Base-by-base conservation (phyloP, 2,113 vertebrate genomes). In the Phyllopteryx taeniolatus region DNA sequence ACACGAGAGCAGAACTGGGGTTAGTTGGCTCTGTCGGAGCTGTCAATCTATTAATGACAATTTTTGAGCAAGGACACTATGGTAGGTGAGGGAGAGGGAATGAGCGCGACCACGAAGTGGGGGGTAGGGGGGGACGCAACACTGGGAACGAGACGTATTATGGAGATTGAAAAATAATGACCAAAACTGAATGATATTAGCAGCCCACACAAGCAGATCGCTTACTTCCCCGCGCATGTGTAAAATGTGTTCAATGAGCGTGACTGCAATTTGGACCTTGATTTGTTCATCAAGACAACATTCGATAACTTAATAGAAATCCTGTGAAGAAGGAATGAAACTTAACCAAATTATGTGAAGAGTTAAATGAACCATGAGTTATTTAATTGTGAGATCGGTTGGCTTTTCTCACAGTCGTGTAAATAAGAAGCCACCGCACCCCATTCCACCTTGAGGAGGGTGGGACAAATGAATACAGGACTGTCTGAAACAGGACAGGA, bases 21-120 rank as follows among this genome's bases (percentile, higher is more conserved):
- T 98, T 96, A 97, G 94, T 94, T 94, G 90, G 95, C 95, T 94
- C 96, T 94, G 95, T 95, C 94, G 90, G 94, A 95, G 93, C 96
- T 98, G 97, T 98, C 96, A 98, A 96, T 99, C 96, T 97, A 96
- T 97, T 96, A 97, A 96, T 97, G 95, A 96, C 96, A 96, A 97
- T 97, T 96, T 97, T 96, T 95, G 95, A 96, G 95, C 94, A 95
- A 95, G 94, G 94, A 95, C 92, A 91, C 94, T 82, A 83, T 91
- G 92, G 94, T 93, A 93, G 94, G 93, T 83, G 93, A 92, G 20
- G 90, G 61, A 93, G 92, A 93, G 93, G 91, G 93, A 93, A 95
- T 94, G 94, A 95, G 94, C 95, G 94, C 93, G 94, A 94, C 95
- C 95, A 92, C 90, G 91, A 93, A 91, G 64, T 46, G 43, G 64